A percentile compares a stretch with the other conserved stretches of the same genome.
Evolutionary conservation across 2,797 vertebrate genomes (phyloP).

Genomic region (Acipenser oxyrinchus): DNA sequence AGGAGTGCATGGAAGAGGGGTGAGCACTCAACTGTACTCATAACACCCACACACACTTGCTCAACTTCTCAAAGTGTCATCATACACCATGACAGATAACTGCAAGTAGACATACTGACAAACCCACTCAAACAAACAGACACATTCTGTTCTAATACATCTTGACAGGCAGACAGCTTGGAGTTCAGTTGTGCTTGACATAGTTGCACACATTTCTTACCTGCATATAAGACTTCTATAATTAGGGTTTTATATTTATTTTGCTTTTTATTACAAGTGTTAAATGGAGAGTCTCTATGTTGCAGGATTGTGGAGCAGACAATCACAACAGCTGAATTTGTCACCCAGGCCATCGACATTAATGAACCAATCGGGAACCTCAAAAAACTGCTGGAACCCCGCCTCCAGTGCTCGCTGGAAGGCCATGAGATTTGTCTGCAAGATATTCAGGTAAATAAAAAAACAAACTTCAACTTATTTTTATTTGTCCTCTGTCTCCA

Average conservation of each 20-base stretch:
- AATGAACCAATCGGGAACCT: conserved; percentile 94
- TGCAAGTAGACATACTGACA: too few relatives aligned
- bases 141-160: too few relatives aligned
- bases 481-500: too few relatives aligned
- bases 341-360: conserved; percentile 97
- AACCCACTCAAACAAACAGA: too few relatives aligned
- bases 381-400: conserved; percentile 91
- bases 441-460: conserved; percentile 85
- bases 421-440: conserved; percentile 92
- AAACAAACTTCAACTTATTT: too few relatives aligned
- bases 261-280: neutral
- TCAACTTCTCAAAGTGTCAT: too few relatives aligned
- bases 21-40: conserved; percentile 21
- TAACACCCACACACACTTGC: too few relatives aligned
- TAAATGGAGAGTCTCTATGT: neutral
- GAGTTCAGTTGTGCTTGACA: too few relatives aligned
- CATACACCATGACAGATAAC: too few relatives aligned
- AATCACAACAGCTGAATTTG: conserved; percentile 84
- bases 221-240: too few relatives aligned
- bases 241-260: neutral
- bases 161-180: too few relatives aligned
- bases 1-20: conserved; percentile 68
- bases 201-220: too few relatives aligned
- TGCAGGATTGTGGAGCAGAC: conserved; percentile 88
- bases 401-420: conserved; percentile 85